These are phyloP conservation scores for Boulengeromyrus knoepffleri DNA, from an alignment of 2,113 vertebrate genomes.

Conservation along the genomic window DNA sequence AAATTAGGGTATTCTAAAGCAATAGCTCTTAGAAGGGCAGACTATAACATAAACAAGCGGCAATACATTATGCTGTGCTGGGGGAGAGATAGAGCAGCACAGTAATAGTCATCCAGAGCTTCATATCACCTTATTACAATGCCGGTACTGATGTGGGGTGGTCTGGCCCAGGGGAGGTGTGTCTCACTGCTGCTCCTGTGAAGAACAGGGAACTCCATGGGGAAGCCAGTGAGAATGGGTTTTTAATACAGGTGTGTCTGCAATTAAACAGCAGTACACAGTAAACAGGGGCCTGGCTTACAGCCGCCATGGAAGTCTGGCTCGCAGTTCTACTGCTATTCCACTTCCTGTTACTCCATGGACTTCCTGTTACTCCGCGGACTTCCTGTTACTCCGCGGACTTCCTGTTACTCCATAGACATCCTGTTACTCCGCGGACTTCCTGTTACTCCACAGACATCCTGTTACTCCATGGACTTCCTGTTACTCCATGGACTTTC, in stretches of 20 bases:
- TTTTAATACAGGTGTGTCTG: constrained; percentile 5
- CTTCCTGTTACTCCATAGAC: no score
- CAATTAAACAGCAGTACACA: not conserved
- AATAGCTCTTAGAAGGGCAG: not conserved
- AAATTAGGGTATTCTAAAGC: constrained; percentile 14
- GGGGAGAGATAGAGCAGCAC: constrained; percentile 2
- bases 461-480: not conserved
- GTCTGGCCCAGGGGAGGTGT: not conserved
- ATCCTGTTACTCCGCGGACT: not conserved
- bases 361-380: not conserved
- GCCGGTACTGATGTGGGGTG: not conserved
- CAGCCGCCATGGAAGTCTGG: not conserved
- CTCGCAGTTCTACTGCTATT: not conserved
- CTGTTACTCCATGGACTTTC: not conserved
- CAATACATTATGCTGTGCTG: constrained; percentile 8
- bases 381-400: not conserved
- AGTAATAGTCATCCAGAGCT: not conserved
- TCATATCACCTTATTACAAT: constrained; percentile 8
- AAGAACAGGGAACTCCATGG: not conserved
- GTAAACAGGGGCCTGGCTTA: not conserved
- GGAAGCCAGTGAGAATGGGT: not conserved
- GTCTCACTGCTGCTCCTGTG: not conserved
- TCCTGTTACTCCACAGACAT: not conserved
- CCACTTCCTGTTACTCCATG: not conserved
- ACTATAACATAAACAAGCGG: constrained; percentile 15